Base-by-base conservation (phyloP, 2,797 vertebrate species). In the Chiloscyllium punctatum region DNA sequence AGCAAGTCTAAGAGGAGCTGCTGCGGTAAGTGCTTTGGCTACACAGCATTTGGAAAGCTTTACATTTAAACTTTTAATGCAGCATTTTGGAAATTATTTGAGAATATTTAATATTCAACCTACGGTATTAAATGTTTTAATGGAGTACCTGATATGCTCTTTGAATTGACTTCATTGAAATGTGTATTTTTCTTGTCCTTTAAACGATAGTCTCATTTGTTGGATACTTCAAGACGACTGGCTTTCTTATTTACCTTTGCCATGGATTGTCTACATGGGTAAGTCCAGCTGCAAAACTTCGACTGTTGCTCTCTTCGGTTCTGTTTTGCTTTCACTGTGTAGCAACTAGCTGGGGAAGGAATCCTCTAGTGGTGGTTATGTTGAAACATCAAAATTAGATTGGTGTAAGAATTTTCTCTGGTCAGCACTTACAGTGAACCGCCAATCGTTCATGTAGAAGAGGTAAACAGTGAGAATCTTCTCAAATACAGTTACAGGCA, bases 231-330 rank as follows among this genome's bases (percentile, higher is more conserved):
- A 98, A 97, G 1, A 99, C 99, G 4, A 97, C 99, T 4, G 99
- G 98, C 97, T 99, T 99, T 97, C 98, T 99, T 0, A 98, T 99
- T 96, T 99, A 99, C 96, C 97, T 99, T 96, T 98, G 99, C 0
- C 99, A 99, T 95, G 98, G 98, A 2, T 96, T 99, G 96, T 99
- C 99, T 82, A 99, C 99, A 91, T 99, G 99, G 99, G 99, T 99
- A 97, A 99, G 99, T 97, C 95, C 96, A 57, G 92, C 27, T 95
- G 16, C 6, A 23, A 33, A 66, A n/a, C 53, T 57, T 33, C 27
- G 79, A 95, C 95, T 96, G 42, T 33, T 57, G 69, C 88, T 84
- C 7, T 8, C 25, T 48, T 96, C 95, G 77, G 57, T 68, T 87
- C 0, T 95, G 1, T 96, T 25, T 96, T 62, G 48, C 94, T 91